A percentile compares a stretch with the other conserved stretches of the same genome.
phyloP scores from a whole-genome alignment of 2,888 invertebrate genomes.

The Ornithoptera priamus region DNA sequence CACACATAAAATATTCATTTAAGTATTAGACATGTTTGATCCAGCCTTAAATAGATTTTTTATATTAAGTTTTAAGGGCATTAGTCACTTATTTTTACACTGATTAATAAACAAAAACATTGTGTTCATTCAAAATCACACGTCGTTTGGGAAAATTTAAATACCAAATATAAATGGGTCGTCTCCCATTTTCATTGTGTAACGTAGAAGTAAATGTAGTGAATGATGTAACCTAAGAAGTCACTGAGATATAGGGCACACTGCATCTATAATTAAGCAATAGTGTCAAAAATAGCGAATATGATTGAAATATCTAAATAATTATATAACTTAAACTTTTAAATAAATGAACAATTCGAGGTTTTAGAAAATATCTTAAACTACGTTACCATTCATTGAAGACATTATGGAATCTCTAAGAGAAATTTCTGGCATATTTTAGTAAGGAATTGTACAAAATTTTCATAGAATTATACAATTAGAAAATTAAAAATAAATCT shows the following conservation, averaged over 20 bases:
- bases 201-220: conserved; percentile 33
- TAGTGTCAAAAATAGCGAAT: conserved; percentile 58
- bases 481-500: conserved; percentile 17
- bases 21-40: neutral
- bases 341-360: conserved; percentile 34
- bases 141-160: conserved; percentile 19
- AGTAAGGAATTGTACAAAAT: conserved; percentile 7
- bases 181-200: conserved; percentile 35
- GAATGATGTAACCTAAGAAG: conserved; percentile 47
- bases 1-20: neutral
- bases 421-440: conserved; percentile 63
- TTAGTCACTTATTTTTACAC: neutral
- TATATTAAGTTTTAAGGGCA: neutral
- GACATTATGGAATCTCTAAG: conserved; percentile 65
- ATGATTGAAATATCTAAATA: conserved; percentile 55
- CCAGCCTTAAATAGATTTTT: conserved; percentile 5
- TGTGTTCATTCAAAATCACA: conserved; percentile 10
- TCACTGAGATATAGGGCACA: conserved; percentile 53
- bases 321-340: conserved; percentile 63
- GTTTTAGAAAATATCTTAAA: conserved; percentile 25
- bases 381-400: conserved; percentile 60
- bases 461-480: conserved; percentile 5
- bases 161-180: conserved; percentile 43
- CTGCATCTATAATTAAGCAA: conserved; percentile 72
- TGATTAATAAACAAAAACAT: neutral